phyloP scores from a whole-genome alignment of 1,140 invertebrate species.

The Lepidurus couesii region DNA sequence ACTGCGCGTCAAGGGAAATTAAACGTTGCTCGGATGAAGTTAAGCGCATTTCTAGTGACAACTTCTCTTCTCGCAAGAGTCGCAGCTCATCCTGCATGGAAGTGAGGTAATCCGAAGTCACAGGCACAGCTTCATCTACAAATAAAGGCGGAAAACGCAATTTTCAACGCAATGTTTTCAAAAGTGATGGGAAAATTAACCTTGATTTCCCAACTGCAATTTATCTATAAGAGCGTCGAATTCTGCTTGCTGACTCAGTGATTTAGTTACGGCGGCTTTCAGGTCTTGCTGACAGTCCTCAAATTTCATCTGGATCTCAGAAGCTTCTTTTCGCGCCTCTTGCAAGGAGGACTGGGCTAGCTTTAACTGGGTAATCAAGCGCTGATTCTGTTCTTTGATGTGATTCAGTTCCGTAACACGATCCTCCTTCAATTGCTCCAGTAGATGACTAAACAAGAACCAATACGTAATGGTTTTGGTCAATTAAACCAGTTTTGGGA shows the following conservation, averaged over 20 bases:
- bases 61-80: background rate
- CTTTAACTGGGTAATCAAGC: constrained; percentile 42
- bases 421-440: background rate
- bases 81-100: background rate
- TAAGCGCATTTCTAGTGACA: background rate
- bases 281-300: background rate
- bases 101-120: background rate
- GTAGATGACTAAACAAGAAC: background rate
- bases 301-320: background rate
- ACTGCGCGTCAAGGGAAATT: background rate
- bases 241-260: background rate
- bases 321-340: constrained; percentile 22
- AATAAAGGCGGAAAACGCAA: too few species aligned
- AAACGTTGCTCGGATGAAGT: background rate
- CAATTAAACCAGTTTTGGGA: constrained; percentile 25
- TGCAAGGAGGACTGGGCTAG: constrained; percentile 38
- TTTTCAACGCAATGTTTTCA: background rate
- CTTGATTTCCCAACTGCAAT: background rate
- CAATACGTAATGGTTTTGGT: background rate
- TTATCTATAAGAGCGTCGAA: background rate
- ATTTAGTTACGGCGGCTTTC: background rate
- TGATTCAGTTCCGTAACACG: constrained; percentile 45
- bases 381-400: constrained; percentile 42
- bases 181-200: background rate
- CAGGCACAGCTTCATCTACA: background rate